phyloP scores from a whole-genome alignment of 2,888 invertebrate species.

The Notodonta ziczac region DNA sequence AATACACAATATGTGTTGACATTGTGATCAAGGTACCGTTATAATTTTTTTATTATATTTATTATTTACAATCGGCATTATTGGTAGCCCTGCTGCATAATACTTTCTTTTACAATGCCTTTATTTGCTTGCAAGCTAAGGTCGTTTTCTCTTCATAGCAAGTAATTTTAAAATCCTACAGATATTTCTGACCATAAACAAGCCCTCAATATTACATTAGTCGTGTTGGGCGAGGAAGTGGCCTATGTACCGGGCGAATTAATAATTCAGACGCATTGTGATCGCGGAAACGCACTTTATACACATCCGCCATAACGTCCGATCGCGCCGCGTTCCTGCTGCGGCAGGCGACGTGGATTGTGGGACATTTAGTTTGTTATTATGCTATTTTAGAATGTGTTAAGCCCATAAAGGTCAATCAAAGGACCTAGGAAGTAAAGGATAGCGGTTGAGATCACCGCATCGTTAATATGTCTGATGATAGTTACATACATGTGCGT shows the following conservation, averaged over 20 bases:
- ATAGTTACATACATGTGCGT: too few species aligned
- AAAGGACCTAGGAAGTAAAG: too few species aligned
- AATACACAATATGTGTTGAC: constrained; percentile 13
- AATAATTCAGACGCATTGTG: constrained; percentile 48
- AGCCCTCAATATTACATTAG: background rate
- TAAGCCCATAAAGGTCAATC: too few species aligned
- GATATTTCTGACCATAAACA: background rate
- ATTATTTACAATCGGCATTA: background rate
- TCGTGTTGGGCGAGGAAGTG: constrained; percentile 24
- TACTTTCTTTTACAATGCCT: too few species aligned
- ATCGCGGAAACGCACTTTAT: constrained; percentile 50
- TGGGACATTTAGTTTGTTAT: too few species aligned
- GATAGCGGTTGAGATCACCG: too few species aligned
- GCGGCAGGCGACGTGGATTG: background rate
- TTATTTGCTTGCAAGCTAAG: too few species aligned
- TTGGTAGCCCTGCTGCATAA: background rate
- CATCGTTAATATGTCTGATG: too few species aligned
- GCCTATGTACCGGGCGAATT: constrained; percentile 28
- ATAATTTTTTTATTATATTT: background rate
- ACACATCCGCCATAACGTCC: constrained; percentile 48
- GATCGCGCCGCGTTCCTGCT: constrained; percentile 7
- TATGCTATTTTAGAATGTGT: too few species aligned
- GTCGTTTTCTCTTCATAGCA: too few species aligned
- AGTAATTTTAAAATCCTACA: too few species aligned
- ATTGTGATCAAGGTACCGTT: constrained; percentile 12